These are phyloP conservation scores for Athalia circularis DNA, from an alignment of 2,888 invertebrate species.

Conservation along the genomic window DNA sequence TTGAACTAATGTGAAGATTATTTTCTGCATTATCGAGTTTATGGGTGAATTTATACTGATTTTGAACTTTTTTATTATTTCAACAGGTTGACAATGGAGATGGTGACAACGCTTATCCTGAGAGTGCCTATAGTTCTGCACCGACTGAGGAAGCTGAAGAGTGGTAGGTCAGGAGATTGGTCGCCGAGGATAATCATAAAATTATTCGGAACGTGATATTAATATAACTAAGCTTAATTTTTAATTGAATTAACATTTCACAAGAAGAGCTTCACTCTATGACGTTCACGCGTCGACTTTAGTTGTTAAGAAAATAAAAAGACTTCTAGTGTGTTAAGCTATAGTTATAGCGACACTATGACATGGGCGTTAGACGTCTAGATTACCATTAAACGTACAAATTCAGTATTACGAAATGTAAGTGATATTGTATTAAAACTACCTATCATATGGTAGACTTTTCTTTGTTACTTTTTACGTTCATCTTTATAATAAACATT, in stretches of 20 bases:
- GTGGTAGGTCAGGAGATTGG: conserved; percentile 73
- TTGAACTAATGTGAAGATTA: too few species aligned
- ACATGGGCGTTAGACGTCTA: not conserved
- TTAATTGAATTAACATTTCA: not conserved
- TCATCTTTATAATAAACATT: too few species aligned
- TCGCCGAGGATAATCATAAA: not conserved
- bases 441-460: not conserved
- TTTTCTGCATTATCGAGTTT: not conserved
- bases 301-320: not conserved
- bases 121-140: conserved; percentile 46
- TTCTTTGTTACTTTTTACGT: too few species aligned
- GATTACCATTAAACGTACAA: conserved; percentile 28
- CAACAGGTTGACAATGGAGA: conserved; percentile 59
- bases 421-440: not conserved
- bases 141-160: conserved; percentile 77
- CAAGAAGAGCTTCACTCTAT: too few species aligned
- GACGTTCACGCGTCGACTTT: not conserved
- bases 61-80: not conserved
- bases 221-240: not conserved
- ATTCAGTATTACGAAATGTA: not conserved
- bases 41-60: not conserved
- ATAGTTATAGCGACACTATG: too few species aligned
- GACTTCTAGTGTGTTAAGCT: too few species aligned
- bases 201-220: not conserved
- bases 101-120: conserved; percentile 55